Evolutionary conservation across 2,888 invertebrate genomes (phyloP).

Genomic region (Stenchaetothrips biformis): DNA sequence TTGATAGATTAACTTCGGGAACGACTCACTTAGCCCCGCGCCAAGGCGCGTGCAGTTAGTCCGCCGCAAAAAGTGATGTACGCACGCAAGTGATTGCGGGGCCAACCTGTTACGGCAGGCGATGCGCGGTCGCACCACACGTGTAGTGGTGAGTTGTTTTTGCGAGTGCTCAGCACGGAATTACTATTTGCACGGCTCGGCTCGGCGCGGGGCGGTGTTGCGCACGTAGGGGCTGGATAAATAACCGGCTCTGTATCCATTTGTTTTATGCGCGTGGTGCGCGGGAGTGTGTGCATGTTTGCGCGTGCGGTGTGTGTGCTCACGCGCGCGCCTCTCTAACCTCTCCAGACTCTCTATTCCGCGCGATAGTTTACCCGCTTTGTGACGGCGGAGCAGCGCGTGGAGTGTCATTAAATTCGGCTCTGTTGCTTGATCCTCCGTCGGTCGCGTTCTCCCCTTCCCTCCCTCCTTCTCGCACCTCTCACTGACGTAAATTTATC

Average conservation of each 20-base stretch:
- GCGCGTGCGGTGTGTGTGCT: not conserved
- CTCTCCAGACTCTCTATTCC: not conserved
- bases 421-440: too few relatives aligned
- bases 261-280: not conserved
- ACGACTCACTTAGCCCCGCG: too few relatives aligned
- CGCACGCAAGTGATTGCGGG: not conserved
- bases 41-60: too few relatives aligned
- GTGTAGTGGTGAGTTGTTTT: not conserved
- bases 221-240: not conserved
- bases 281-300: not conserved
- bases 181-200: slow-evolving; percentile 16
- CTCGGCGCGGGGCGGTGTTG: too few relatives aligned
- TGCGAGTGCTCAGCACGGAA: not conserved
- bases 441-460: not conserved
- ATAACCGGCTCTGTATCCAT: not conserved
- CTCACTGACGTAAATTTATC: slow-evolving; percentile 10
- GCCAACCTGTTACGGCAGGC: not conserved
- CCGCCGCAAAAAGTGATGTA: too few relatives aligned
- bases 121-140: not conserved
- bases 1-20: too few relatives aligned
- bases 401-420: too few relatives aligned
- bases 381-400: too few relatives aligned
- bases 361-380: not conserved
- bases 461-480: not conserved
- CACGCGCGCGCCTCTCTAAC: not conserved